These are phyloP conservation scores for Athalia rosae DNA, from an alignment of 2,888 invertebrate genomes.

Conservation along the genomic window DNA sequence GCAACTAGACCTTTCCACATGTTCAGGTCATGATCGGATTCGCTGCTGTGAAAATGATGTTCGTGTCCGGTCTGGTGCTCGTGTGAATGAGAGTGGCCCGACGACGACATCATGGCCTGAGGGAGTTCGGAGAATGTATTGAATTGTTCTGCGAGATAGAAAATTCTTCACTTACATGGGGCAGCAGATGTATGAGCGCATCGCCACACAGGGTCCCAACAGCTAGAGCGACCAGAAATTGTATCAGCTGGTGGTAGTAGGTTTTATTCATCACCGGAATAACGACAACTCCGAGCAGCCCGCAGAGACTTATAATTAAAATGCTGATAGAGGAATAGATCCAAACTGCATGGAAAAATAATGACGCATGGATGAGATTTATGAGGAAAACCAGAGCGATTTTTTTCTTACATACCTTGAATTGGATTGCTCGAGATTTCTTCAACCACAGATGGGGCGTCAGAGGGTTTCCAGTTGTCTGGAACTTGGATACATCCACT, in stretches of 20 bases:
- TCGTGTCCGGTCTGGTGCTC: slow-evolving; percentile 61
- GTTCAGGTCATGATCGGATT: slow-evolving; percentile 79
- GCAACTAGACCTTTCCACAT: slow-evolving; percentile 92
- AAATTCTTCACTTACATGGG: slow-evolving; percentile 81
- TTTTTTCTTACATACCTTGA: slow-evolving; percentile 61
- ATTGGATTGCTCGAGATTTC: slow-evolving; percentile 63
- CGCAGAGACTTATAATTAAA: slow-evolving; percentile 89
- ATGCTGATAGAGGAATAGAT: slow-evolving; percentile 88
- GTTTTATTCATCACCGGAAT: slow-evolving; percentile 93
- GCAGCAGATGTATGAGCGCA: slow-evolving; percentile 92
- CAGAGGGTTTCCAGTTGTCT: slow-evolving; percentile 52
- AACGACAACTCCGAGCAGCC: slow-evolving; percentile 90
- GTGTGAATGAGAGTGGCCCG: slow-evolving; percentile 62
- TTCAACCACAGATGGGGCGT: slow-evolving; percentile 54
- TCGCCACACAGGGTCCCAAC: slow-evolving; percentile 95
- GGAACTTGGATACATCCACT: slow-evolving; percentile 76
- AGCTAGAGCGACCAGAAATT: slow-evolving; percentile 94
- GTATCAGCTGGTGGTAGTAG: slow-evolving; percentile 91
- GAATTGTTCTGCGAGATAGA: not conserved
- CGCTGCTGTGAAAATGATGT: slow-evolving; percentile 30
- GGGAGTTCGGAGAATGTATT: slow-evolving; percentile 33
- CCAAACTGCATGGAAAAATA: slow-evolving; percentile 79
- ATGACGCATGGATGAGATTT: slow-evolving; percentile 90
- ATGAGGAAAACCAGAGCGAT: slow-evolving; percentile 51
- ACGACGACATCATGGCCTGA: slow-evolving; percentile 74